phyloP scores from a whole-genome alignment of 2,888 invertebrate genomes.

The Norana najaformis region DNA sequence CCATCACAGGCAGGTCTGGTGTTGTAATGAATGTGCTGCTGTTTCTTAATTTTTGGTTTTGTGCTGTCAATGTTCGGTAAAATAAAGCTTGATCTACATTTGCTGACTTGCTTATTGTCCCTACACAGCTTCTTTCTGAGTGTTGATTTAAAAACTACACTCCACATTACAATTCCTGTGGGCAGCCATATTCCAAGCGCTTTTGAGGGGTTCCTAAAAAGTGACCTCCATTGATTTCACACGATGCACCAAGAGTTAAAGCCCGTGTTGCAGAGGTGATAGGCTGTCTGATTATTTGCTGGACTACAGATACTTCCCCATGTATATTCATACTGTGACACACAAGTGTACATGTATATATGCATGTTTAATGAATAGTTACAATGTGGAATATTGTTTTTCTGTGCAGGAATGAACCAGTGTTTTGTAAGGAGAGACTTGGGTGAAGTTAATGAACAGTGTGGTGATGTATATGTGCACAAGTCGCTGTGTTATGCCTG shows the following conservation, averaged over 20 bases:
- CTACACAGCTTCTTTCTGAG: too few species aligned
- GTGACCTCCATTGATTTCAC: conserved; percentile 1
- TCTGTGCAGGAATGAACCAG: neutral
- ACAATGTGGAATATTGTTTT: neutral
- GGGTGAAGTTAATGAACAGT: neutral
- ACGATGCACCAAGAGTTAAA: neutral
- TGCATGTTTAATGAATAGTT: neutral
- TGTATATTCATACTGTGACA: neutral
- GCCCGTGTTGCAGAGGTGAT: neutral
- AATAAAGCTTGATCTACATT: too few species aligned
- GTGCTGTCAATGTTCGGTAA: too few species aligned
- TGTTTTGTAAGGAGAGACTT: neutral
- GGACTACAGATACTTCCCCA: neutral
- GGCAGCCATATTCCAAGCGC: too few species aligned
- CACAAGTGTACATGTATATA: neutral
- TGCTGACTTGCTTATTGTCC: too few species aligned
- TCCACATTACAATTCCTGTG: too few species aligned
- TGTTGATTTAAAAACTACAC: too few species aligned
- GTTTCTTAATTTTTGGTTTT: too few species aligned
- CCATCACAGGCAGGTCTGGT: too few species aligned
- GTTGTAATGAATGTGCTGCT: too few species aligned
- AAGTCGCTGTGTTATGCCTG: conserved; percentile 5
- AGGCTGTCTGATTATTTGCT: neutral
- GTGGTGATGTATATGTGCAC: neutral
- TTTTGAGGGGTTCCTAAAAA: too few species aligned